phyloP scores from a whole-genome alignment of 2,797 vertebrate species.

The Spheniscus humboldti region DNA sequence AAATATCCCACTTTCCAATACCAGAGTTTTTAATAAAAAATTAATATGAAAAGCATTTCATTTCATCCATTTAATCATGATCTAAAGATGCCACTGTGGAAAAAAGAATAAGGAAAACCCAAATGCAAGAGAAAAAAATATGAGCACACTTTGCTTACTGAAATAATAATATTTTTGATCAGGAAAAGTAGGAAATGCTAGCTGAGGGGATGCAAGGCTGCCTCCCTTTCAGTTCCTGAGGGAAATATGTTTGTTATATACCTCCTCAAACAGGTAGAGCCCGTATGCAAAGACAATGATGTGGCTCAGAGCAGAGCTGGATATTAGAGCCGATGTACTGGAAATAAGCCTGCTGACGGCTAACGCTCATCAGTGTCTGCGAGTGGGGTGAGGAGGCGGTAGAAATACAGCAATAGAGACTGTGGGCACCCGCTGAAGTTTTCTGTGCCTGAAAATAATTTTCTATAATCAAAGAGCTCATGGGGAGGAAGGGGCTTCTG shows the following conservation, averaged over 20 bases:
- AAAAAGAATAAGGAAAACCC: not conserved
- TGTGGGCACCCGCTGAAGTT: not conserved
- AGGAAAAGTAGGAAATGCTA: not conserved
- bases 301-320: not conserved
- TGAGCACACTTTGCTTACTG: not conserved
- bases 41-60: not conserved
- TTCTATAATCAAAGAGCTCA: not conserved
- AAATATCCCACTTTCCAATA: not conserved
- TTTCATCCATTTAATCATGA: not conserved
- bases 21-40: not conserved
- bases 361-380: not conserved
- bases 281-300: not conserved
- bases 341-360: not conserved
- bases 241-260: not conserved
- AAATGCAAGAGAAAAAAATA: not conserved
- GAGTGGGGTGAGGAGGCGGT: not conserved
- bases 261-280: not conserved
- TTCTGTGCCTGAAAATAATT: not conserved
- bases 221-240: not conserved
- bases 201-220: not conserved
- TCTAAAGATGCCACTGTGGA: not conserved
- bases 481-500: not conserved
- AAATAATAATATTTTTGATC: not conserved
- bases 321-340: fast-evolving
- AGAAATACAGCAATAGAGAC: not conserved